These are phyloP conservation scores for Cheilinus undulatus DNA, from an alignment of 2,113 vertebrate genomes.

Conservation along the genomic window DNA sequence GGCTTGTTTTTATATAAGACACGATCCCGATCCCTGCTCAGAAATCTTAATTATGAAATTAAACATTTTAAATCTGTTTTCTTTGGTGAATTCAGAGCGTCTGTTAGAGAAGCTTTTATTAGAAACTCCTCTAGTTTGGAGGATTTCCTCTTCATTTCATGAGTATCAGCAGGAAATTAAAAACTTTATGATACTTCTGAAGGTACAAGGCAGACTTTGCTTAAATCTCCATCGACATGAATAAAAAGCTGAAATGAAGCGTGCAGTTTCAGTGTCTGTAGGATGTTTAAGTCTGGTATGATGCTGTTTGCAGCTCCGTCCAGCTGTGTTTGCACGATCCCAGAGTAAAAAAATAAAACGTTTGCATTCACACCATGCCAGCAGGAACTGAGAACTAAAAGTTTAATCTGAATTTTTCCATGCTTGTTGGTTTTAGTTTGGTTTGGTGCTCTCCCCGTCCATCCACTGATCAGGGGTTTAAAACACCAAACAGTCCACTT, in stretches of 20 bases:
- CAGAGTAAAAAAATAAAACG: constrained; percentile 11
- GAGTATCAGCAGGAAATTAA: too few relatives aligned
- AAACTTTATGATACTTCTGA: neutral
- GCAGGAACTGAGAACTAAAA: neutral
- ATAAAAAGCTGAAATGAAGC: too few relatives aligned
- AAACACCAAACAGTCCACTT: neutral
- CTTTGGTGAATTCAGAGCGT: neutral
- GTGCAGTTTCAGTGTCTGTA: too few relatives aligned
- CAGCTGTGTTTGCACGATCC: constrained; percentile 42
- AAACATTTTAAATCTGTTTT: neutral
- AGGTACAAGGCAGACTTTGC: neutral
- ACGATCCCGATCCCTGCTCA: too few relatives aligned
- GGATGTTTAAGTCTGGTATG: neutral
- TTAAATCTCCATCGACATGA: neutral
- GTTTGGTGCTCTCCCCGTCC: neutral
- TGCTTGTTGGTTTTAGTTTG: neutral
- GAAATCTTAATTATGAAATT: too few relatives aligned
- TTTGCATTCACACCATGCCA: neutral
- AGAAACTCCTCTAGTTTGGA: too few relatives aligned
- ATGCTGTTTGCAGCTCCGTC: neutral
- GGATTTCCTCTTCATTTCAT: too few relatives aligned
- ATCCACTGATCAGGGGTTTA: neutral
- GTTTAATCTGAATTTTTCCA: neutral
- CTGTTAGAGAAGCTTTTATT: neutral
- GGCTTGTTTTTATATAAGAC: too few relatives aligned